phyloP scores from a whole-genome alignment of 2,888 invertebrate species.

The Mythimna pallens region DNA sequence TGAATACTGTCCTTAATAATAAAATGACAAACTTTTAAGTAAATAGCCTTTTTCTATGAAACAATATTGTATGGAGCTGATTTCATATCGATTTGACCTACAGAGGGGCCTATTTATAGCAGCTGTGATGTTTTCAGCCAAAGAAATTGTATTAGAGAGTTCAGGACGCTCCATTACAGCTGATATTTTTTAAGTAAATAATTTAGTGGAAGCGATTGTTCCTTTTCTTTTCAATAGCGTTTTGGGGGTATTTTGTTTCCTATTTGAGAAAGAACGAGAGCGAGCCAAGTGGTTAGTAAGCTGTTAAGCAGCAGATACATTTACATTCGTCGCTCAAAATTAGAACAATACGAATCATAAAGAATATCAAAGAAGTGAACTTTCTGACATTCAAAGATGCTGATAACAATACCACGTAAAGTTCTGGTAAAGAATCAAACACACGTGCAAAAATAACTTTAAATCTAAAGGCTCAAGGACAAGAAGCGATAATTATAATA shows the following conservation, averaged over 20 bases:
- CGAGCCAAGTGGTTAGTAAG: background rate
- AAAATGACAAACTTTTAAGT: conserved; percentile 44
- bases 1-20: conserved; percentile 50
- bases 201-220: background rate
- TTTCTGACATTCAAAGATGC: background rate
- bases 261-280: background rate
- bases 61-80: conserved; percentile 43
- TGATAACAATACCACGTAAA: background rate
- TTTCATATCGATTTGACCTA: conserved; percentile 58
- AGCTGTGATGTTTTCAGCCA: conserved; percentile 34
- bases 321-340: background rate
- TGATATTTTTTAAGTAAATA: conserved; percentile 11
- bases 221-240: background rate
- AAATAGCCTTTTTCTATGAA: conserved; percentile 48
- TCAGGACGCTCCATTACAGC: conserved; percentile 8
- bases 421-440: background rate
- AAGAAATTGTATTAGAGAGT: conserved; percentile 22
- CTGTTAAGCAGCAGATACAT: background rate
- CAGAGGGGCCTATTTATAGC: conserved; percentile 45
- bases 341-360: background rate
- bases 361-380: no score
- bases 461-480: background rate
- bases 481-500: conserved; percentile 6
- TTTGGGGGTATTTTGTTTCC: background rate
- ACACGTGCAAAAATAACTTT: background rate